These are phyloP conservation scores for Lypha dubia DNA, from an alignment of 2,888 invertebrate genomes.

Conservation along the genomic window DNA sequence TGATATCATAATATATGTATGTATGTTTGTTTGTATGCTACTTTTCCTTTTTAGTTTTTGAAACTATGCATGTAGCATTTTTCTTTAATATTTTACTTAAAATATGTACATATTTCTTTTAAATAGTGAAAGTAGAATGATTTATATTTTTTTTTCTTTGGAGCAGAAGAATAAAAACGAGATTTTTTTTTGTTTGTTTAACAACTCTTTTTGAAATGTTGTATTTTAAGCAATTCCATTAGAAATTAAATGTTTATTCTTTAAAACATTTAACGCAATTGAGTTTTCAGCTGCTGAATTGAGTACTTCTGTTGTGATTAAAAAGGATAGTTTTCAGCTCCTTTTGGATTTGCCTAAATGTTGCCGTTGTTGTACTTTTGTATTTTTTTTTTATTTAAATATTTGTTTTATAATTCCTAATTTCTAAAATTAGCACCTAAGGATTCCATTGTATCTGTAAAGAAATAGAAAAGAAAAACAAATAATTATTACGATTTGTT, in stretches of 20 bases:
- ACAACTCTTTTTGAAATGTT: conserved; percentile 44
- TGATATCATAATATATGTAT: conserved; percentile 51
- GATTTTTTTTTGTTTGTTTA: conserved; percentile 16
- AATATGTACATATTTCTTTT: conserved; percentile 55
- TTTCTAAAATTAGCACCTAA: conserved; percentile 83
- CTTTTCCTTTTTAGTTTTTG: conserved; percentile 68
- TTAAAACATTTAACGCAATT: conserved; percentile 35
- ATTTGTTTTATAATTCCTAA: conserved; percentile 78
- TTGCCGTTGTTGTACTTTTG: conserved; percentile 64
- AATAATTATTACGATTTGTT: no score
- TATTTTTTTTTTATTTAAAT: conserved; percentile 69
- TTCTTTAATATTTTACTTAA: conserved; percentile 61
- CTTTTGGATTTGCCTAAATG: conserved; percentile 59
- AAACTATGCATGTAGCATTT: conserved; percentile 71
- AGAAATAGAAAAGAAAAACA: conserved; percentile 64
- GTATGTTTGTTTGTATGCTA: conserved; percentile 24
- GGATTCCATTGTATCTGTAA: conserved; percentile 83
- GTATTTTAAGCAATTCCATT: conserved; percentile 36
- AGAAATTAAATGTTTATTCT: conserved; percentile 12
- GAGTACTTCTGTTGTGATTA: conserved; percentile 6
- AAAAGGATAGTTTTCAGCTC: conserved; percentile 29
- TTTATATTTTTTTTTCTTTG: conserved; percentile 28
- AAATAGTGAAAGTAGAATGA: conserved; percentile 61
- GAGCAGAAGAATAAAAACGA: conserved; percentile 29
- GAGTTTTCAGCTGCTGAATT: conserved; percentile 32